Percentiles rank a stretch among this genome's conserved stretches.
phyloP scores from a whole-genome alignment of 2,888 invertebrate genomes.

The Idaea dimidiata region DNA sequence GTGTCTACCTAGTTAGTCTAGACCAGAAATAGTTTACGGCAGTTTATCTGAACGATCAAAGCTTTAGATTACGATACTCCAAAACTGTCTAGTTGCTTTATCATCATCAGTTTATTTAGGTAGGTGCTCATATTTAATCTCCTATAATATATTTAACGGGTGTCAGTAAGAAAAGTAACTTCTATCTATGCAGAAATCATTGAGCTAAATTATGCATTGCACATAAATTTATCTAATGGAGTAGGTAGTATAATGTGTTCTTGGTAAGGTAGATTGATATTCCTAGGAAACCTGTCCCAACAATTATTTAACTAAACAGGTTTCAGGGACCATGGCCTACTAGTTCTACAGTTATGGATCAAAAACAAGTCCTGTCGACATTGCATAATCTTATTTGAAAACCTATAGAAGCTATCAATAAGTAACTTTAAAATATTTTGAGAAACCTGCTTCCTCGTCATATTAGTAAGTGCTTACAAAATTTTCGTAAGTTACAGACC shows the following conservation, averaged over 20 bases:
- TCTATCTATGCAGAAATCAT: too few relatives aligned
- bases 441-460: background rate
- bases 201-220: too few relatives aligned
- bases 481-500: background rate
- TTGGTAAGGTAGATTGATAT: background rate
- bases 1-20: background rate
- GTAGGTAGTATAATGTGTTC: background rate
- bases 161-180: background rate
- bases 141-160: background rate
- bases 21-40: background rate
- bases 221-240: background rate
- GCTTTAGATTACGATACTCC: background rate
- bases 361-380: constrained; percentile 26
- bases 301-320: constrained; percentile 24
- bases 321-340: constrained; percentile 44
- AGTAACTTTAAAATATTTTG: background rate
- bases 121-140: background rate
- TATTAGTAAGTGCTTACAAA: background rate
- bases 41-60: background rate
- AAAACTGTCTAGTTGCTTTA: background rate
- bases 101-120: background rate
- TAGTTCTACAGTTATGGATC: constrained; percentile 34
- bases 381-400: constrained; percentile 16
- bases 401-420: background rate
- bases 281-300: background rate